These are phyloP conservation scores for Caenorhabditis japonica DNA, from an alignment of 2,888 invertebrate genomes.

Conservation along the genomic window DNA sequence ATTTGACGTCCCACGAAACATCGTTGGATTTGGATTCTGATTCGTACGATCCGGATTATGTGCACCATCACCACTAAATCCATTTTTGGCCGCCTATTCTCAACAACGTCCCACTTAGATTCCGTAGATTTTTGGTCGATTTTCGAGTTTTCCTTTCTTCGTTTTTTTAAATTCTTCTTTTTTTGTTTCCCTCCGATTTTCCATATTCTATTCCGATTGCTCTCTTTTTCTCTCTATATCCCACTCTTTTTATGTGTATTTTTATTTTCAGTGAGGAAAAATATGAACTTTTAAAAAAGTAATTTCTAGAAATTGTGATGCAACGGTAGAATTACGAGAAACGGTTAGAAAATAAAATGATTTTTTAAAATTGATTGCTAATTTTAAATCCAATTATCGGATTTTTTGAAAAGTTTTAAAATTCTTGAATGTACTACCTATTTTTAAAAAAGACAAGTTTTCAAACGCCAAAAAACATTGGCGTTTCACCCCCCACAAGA, in stretches of 20 bases:
- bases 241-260: too few relatives aligned
- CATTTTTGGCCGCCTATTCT: neutral
- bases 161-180: neutral
- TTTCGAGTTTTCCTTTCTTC: conserved; percentile 12
- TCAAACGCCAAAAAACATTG: too few relatives aligned
- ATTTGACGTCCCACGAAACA: conserved; percentile 66
- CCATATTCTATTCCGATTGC: too few relatives aligned
- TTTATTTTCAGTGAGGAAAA: too few relatives aligned
- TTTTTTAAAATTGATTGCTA: too few relatives aligned
- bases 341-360: neutral
- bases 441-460: too few relatives aligned
- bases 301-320: neutral
- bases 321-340: neutral
- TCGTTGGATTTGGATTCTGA: conserved; percentile 67
- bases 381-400: too few relatives aligned
- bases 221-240: too few relatives aligned
- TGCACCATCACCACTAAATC: conserved; percentile 67
- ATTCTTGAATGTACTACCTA: too few relatives aligned
- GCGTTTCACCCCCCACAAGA: too few relatives aligned
- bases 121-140: conserved; percentile 18
- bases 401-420: too few relatives aligned
- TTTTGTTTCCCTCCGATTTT: neutral
- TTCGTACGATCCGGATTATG: conserved; percentile 73
- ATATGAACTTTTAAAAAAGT: neutral
- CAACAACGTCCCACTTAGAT: conserved; percentile 12